Evolutionary conservation across 2,113 vertebrate species (phyloP).

Genomic region (Bambusicola thoracicus): DNA sequence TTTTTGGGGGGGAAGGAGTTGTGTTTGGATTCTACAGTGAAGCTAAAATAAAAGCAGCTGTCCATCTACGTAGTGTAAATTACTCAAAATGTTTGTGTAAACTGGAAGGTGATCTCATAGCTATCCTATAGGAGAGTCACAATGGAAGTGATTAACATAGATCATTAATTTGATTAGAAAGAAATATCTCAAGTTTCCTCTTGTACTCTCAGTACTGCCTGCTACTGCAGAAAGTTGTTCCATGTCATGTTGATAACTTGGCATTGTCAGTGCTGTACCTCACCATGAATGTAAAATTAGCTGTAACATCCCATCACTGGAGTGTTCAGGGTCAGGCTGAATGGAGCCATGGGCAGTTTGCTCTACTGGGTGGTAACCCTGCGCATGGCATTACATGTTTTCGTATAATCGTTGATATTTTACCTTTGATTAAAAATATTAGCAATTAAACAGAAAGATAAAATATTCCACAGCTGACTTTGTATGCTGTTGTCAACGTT

Average conservation of each 20-base stretch:
- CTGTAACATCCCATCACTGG: not conserved
- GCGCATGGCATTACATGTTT: not conserved
- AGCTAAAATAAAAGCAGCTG: not conserved
- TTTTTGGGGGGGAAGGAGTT: not conserved
- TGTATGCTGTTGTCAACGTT: not conserved
- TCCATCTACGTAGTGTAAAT: not conserved
- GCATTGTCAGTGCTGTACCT: not conserved
- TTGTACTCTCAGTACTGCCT: fast-evolving
- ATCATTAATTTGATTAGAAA: not conserved
- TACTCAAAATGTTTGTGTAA: not conserved
- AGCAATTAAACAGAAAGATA: not conserved
- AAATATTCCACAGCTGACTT: not conserved
- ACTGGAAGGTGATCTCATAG: not conserved
- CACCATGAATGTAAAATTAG: not conserved
- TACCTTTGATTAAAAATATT: constrained; percentile 4
- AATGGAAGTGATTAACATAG: not conserved
- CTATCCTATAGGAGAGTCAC: not conserved
- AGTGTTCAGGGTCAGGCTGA: not conserved
- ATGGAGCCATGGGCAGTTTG: not conserved
- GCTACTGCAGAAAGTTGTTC: not conserved
- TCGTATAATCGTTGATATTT: not conserved
- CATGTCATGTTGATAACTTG: fast-evolving
- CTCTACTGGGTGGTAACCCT: not conserved
- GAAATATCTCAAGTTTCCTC: not conserved
- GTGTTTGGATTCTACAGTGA: not conserved